Evolutionary conservation across 1,140 invertebrate genomes (phyloP).

Genomic region (Caenorhabditis inopinata): DNA sequence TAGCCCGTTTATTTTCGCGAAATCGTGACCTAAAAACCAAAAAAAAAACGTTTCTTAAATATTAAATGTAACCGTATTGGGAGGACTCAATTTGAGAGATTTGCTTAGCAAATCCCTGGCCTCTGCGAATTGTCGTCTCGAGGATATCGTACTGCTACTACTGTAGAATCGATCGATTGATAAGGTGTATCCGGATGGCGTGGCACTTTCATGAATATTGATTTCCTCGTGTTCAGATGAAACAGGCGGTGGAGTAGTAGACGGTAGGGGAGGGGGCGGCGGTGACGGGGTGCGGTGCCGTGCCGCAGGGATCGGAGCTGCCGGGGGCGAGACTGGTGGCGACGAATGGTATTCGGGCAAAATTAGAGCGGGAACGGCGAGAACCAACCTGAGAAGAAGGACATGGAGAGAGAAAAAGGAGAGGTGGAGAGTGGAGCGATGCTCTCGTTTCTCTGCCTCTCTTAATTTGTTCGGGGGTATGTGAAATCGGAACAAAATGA

Average conservation of each 20-base stretch:
- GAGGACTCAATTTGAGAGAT: background rate
- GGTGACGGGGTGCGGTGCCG: background rate
- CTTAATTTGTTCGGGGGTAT: too few relatives aligned
- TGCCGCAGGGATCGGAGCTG: background rate
- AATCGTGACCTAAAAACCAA: too few relatives aligned
- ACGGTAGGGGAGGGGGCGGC: background rate
- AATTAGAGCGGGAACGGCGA: background rate
- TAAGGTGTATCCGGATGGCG: background rate
- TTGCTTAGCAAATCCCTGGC: background rate
- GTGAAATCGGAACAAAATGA: too few relatives aligned
- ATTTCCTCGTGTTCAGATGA: slow-evolving; percentile 1
- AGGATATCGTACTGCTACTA: slow-evolving; percentile 19
- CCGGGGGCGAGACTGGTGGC: background rate
- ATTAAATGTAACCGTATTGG: slow-evolving; percentile 22
- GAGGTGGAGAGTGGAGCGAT: too few relatives aligned
- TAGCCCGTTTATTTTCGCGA: too few relatives aligned
- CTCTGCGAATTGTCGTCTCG: background rate
- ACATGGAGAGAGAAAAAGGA: too few relatives aligned
- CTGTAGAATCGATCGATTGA: slow-evolving; percentile 16
- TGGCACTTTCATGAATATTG: background rate
- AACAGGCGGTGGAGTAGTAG: background rate
- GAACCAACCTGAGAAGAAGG: background rate
- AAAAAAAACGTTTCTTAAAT: background rate
- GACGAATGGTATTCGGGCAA: background rate
- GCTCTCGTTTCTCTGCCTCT: too few relatives aligned